Base-by-base conservation (phyloP, 2,113 vertebrate species). In the Antennarius striatus region DNA sequence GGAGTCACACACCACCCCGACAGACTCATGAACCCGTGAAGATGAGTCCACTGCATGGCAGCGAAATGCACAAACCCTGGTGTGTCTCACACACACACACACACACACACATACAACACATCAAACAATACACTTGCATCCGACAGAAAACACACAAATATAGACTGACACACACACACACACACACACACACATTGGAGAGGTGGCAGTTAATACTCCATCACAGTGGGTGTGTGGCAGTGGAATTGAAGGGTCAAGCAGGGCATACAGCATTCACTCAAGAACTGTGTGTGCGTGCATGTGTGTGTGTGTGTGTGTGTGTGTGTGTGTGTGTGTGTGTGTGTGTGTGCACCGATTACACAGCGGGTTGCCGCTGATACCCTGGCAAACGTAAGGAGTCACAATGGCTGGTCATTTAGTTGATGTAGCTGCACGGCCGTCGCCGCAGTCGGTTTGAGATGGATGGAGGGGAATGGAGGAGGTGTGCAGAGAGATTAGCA, bases 341-440 rank as follows among this genome's bases (percentile, higher is more conserved):
- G 52, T 17, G 46, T n/a, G 39, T 2, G 22, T 4, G 14, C 43
- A 52, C 60, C 61, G 76, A 73, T 84, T 63, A 42, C 68, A 1
- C 82, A 73, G 73, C 39, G 65, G 56, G 45, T 11, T 48, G 64
- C 30, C 62, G 70, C 63, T 74, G 77, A 75, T 71, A 64, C 71
- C 52, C n/a, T 3, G 48, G 75, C 73, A 71, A 76, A 81, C 74
- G 72, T 71, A 64, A 80, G 63, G 77, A 77, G 76, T 74, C 68
- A 47, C 47, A 87, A 85, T 59, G 78, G 82, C 64, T 14, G 29
- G 75, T 71, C 80, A 82, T 85, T 86, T 77, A 68, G 71, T 74
- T 86, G 83, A 83, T 84, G 65, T 55, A 86, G 69, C 71, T 63
- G 76, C 79, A 74, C 79, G 81, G 73, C 58, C 68, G 69, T 56